Base-by-base conservation (phyloP, 2,113 vertebrate genomes). In the Melanerpes aurifrons region DNA sequence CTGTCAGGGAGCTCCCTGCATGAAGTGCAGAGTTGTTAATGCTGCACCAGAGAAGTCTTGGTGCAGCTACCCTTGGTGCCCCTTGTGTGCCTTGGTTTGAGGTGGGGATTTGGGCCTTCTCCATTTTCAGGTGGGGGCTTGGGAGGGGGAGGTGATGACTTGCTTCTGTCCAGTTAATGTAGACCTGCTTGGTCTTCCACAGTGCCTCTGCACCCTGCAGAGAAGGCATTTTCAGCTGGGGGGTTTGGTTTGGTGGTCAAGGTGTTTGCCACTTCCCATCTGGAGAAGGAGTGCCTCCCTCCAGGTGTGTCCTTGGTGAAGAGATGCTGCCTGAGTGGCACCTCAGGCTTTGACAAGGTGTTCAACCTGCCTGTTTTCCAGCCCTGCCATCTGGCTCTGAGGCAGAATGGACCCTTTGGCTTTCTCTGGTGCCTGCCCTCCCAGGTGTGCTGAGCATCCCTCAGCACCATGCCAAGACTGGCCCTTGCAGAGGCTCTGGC, bases 31-130 rank as follows among this genome's bases (percentile, higher is more conserved):
- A 9, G 9, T 20, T 45, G 15, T 68, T 56, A 15, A 43, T 7
- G 7, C 45, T 17, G 31, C 16, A 4, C 75, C 50, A 40, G 12
- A 26, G 20, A 15, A 35, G n/a, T 19, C 63, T 57, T 24, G 2
- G 6, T 47, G 48, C 32, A 35, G 57, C 5, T 21, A 7, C 11
- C 61, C 9, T 28, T 53, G 16, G 16, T 69, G 24, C 14, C 20
- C 0, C 0, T 35, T 0, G 0, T 13, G 63, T 75, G 37, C 48
- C n/a, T 57, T 62, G 19, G 17, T 71, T 53, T 68, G 67, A 24
- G 2, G 2, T n/a, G 57, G n/a, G 28, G 7, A 7, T 74, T 37
- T 50, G 3, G 18, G 21, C 28, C 18, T 72, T 69, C 12, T 93
- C n/a, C 43, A 57, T 0, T 43, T 61, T 57, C 62, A 71, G 48